Evolutionary conservation across 2,888 invertebrate genomes (phyloP).

Genomic region (Eustalomyia histrio): DNA sequence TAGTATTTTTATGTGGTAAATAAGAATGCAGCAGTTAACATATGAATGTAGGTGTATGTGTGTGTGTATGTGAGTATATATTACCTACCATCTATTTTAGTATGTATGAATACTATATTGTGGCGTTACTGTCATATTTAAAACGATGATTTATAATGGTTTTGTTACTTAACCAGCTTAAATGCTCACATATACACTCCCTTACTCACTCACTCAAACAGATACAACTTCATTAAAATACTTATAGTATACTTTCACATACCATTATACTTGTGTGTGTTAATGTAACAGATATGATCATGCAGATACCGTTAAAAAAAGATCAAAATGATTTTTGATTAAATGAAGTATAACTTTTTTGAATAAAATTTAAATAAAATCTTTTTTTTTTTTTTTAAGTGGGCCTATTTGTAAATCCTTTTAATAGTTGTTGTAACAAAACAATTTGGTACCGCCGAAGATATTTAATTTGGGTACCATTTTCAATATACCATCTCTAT

Average conservation of each 20-base stretch:
- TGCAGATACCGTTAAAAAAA: background rate
- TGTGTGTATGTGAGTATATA: background rate
- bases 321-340: too few species aligned
- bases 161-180: conserved; percentile 50
- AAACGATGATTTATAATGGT: conserved; percentile 60
- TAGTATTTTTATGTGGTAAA: conserved; percentile 21
- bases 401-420: too few species aligned
- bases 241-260: background rate
- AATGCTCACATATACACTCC: conserved; percentile 6
- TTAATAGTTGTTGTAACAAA: too few species aligned
- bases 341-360: too few species aligned
- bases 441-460: too few species aligned
- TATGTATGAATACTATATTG: conserved; percentile 16
- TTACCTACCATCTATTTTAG: conserved; percentile 23
- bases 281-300: background rate
- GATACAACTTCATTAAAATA: background rate
- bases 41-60: background rate
- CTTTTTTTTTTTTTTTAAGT: too few species aligned
- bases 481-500: background rate
- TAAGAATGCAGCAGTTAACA: background rate
- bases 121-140: conserved; percentile 52
- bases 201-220: background rate
- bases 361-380: too few species aligned
- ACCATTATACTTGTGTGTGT: background rate
- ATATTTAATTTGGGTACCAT: too few species aligned